Percentiles rank a stretch among this genome's conserved stretches.
These are phyloP conservation scores for Enteromius mattozi DNA, from an alignment of 2,797 vertebrate species.

Conservation along the genomic window DNA sequence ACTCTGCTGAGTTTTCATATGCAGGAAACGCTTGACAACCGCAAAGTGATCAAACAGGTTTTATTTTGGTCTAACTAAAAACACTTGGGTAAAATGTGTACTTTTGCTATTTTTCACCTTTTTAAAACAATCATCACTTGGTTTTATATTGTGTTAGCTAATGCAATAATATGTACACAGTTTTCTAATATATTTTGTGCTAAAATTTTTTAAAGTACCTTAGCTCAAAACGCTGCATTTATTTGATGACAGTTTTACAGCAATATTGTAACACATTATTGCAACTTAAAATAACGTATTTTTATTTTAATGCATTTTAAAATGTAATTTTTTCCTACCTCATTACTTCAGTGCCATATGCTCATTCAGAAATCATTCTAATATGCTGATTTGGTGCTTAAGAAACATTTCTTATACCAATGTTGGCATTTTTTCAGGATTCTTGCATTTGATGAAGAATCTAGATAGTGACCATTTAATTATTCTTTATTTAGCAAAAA, in stretches of 20 bases:
- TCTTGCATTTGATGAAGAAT: background rate
- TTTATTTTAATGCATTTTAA: background rate
- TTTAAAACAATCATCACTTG: background rate
- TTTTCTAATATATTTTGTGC: background rate
- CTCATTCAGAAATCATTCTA: background rate
- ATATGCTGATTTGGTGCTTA: background rate
- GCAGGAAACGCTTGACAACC: background rate
- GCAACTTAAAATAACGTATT: background rate
- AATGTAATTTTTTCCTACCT: background rate
- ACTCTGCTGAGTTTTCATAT: background rate
- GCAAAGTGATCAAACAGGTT: background rate
- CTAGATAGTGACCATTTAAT: background rate
- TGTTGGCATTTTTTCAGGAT: background rate
- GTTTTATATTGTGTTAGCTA: background rate
- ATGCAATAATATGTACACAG: background rate
- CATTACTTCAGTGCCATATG: background rate
- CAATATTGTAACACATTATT: background rate
- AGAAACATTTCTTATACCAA: background rate
- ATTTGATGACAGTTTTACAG: background rate
- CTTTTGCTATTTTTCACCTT: background rate
- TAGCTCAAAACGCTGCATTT: background rate
- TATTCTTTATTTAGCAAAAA: background rate
- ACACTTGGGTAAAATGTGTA: background rate
- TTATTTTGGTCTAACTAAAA: conserved; percentile 1
- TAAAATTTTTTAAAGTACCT: background rate